Evolutionary conservation across 64 coral and sea anemone genomes (phyloP), one percentile per base, ranked within the genome.

Genomic region (Stichodactyla mertensii): DNA sequence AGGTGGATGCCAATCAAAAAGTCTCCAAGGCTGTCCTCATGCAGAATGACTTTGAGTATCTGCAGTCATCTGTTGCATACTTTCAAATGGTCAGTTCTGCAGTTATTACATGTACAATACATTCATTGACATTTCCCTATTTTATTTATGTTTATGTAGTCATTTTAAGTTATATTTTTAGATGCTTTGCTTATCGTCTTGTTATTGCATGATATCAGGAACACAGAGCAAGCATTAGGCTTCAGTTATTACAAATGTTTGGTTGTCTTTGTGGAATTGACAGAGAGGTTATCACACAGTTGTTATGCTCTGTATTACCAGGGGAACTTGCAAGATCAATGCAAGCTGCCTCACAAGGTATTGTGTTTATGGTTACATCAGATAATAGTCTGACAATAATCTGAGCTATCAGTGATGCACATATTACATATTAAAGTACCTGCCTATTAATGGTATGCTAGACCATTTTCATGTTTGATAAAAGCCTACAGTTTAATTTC

Each of bases 31-130:
- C 93, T 54, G 97, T 99, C 24, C 16, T 99, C 16, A 82, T 79
- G 36, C 91, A 91, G 52, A 91, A 92, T 70, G 90, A 95, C 56
- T 99, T 92, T 91, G 86, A 87, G n/a, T 89, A 92, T 61, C 70
- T 99, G 51, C 88, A 99, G 52, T 91, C 93, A 54, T 60, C 95
- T 54, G 97, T 95, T 54, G 86, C 80, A 23, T 99, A 92, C 45
- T 99, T 92, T 86, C 97, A 99, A 83, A 99, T 99, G 97, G 97
- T 95, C 64, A 88, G 88, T 79, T 16, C n/a, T 66, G 22, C 22
- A 18, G 4, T 66, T 18, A 28, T 53, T 16, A 51, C 77, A 31
- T 8, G 28, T 80, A 1, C 16, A 16, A 66, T 16, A 66, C 62
- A 66, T 16, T 59, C 57, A 59, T 16, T 59, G 10, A 59, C 62